Evolutionary conservation across 92 coral and sea anemone genomes (phyloP).

Genomic region (Micromussa lordhowensis): DNA sequence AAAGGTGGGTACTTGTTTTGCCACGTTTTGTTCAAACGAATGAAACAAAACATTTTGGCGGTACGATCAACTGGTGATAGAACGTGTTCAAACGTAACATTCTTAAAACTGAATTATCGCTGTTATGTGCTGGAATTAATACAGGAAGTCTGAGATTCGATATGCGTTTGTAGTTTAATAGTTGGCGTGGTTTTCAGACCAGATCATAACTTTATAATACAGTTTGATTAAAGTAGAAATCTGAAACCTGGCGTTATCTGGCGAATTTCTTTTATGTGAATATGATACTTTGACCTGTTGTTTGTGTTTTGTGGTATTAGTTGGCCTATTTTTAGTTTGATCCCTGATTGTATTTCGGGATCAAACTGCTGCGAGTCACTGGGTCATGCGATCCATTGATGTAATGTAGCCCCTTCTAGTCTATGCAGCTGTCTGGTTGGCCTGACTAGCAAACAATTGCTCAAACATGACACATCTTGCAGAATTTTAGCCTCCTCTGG

Average conservation of each 20-base stretch:
- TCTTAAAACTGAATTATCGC: background rate
- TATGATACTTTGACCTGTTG: background rate
- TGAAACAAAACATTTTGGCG: background rate
- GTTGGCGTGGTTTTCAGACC: background rate
- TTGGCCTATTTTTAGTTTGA: background rate
- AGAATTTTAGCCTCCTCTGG: no score
- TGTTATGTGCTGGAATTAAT: background rate
- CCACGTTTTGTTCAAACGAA: slow-evolving; percentile 12
- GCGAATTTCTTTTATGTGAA: background rate
- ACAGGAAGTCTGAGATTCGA: background rate
- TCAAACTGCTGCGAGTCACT: background rate
- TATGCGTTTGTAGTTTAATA: background rate
- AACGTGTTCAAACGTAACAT: background rate
- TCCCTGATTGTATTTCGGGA: background rate
- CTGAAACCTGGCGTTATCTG: background rate
- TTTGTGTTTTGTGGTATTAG: background rate
- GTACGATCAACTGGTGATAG: background rate
- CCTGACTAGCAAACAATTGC: no score
- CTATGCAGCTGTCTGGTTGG: no score
- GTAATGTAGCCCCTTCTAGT: no score
- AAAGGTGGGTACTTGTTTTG: slow-evolving; percentile 62
- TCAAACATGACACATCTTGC: no score
- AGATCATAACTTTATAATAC: no score
- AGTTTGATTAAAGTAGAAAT: background rate
- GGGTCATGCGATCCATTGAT: no score